Base-by-base conservation (phyloP, 2,888 invertebrate species). In the Apamea anceps region DNA sequence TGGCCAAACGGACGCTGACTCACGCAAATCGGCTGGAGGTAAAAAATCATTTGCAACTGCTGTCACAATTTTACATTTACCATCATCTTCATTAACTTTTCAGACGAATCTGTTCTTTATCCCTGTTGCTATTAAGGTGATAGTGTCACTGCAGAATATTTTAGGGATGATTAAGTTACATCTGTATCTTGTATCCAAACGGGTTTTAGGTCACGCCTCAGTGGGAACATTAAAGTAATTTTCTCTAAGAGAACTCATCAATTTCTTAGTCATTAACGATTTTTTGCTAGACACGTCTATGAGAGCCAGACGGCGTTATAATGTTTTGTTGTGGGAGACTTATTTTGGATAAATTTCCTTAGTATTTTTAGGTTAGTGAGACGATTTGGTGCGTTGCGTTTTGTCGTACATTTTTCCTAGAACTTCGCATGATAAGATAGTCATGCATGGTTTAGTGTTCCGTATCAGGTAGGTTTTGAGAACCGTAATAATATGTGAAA, bases 1-100 rank as follows among this genome's bases (percentile, higher is more conserved):
- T 89, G 88, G 93, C 92, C 94, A 93, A 94, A 91, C 92, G 94
- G 93, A 94, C 94, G 92, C 91, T 95, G 95, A 96, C 90, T 96
- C 95, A 96, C 89, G 88, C 89, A 87, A 91, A 90, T 91, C 88
- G 86, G 77, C 85, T 84, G 85, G 77, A 82, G 82, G 80, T 84
- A 90, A 91, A 91, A 92, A 91, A 90, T 77, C 82, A 88, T 85
- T 86, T 83, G 87, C 89, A 67, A 87, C 79, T 71, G 81, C 84
- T 80, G 84, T 80, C 79, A 85, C 89, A 88, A 88, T 60, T 83
- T 87, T 90, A 88, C 76, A 68, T 88, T 80, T 86, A 74, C 82
- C 77, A 82, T 81, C 82, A 87, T 82, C 79, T 74, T 75, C 67
- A 86, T 85, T 83, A 87, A 81, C 80, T 82, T 86, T 76, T 79